These are phyloP conservation scores for Albula glossodonta DNA, from an alignment of 2,113 vertebrate species.

Conservation along the genomic window DNA sequence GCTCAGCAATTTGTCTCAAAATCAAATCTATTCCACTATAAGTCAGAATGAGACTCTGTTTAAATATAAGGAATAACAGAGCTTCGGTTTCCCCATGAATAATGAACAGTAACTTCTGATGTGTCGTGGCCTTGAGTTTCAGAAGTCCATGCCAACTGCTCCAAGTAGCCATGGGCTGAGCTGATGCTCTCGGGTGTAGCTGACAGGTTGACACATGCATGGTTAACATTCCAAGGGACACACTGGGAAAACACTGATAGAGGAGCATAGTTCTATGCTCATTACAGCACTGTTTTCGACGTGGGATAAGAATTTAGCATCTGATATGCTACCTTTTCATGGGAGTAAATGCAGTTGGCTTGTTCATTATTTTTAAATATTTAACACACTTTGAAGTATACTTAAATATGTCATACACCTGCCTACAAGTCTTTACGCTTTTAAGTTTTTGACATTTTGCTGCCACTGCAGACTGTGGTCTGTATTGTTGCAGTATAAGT, in stretches of 20 bases:
- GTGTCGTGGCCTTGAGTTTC: background rate
- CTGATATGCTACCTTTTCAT: background rate
- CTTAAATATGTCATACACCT: background rate
- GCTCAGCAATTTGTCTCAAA: background rate
- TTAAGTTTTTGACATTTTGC: too few relatives aligned
- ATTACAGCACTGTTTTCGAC: background rate
- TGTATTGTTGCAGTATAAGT: background rate
- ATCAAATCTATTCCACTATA: background rate
- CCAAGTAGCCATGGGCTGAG: background rate
- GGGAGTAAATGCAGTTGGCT: too few relatives aligned
- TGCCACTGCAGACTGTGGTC: too few relatives aligned
- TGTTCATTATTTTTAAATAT: background rate
- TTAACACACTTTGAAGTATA: background rate
- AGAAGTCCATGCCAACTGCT: background rate
- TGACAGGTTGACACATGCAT: background rate
- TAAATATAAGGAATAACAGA: background rate
- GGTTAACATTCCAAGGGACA: background rate
- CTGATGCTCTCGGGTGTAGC: background rate
- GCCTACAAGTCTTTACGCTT: background rate
- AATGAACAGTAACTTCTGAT: background rate
- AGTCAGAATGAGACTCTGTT: background rate
- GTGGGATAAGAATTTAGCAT: background rate
- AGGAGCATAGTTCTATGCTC: background rate
- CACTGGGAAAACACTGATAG: background rate
- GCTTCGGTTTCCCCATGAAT: background rate